phyloP scores from a whole-genome alignment of 2,888 invertebrate species.

The Drosophila crucigera region DNA sequence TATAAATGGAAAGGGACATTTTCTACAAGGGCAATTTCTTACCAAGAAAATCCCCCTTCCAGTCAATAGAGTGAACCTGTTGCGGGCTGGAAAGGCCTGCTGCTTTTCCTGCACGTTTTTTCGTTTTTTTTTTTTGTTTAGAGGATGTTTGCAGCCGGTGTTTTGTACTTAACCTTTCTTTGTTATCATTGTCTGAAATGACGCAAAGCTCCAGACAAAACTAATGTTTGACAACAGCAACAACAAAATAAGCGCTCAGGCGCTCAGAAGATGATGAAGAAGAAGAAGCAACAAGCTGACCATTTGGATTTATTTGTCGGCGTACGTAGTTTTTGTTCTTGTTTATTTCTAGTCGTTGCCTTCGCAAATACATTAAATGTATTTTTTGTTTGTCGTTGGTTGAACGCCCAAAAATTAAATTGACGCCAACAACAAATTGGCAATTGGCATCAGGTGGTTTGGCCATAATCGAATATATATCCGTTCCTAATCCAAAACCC shows the following conservation, averaged over 20 bases:
- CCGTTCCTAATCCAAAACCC: constrained; percentile 24
- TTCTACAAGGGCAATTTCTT: not conserved
- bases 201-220: constrained; percentile 25
- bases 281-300: constrained; percentile 21
- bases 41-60: not conserved
- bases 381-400: constrained; percentile 20
- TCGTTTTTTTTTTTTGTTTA: constrained; percentile 34
- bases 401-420: constrained; percentile 49
- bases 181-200: constrained; percentile 41
- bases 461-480: constrained; percentile 35
- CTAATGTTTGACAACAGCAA: constrained; percentile 29
- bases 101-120: not conserved
- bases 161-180: constrained; percentile 55
- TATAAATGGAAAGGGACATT: not conserved
- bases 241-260: constrained; percentile 21
- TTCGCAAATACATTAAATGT: constrained; percentile 24
- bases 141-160: constrained; percentile 55
- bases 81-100: not conserved
- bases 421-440: constrained; percentile 36
- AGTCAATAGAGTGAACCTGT: not conserved
- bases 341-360: not conserved
- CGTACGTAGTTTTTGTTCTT: not conserved
- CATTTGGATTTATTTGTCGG: constrained; percentile 8
- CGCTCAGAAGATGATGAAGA: not conserved
- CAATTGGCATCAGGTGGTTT: constrained; percentile 7